Evolutionary conservation across 2,113 vertebrate species (phyloP).

Genomic region (Tiliqua scincoides): DNA sequence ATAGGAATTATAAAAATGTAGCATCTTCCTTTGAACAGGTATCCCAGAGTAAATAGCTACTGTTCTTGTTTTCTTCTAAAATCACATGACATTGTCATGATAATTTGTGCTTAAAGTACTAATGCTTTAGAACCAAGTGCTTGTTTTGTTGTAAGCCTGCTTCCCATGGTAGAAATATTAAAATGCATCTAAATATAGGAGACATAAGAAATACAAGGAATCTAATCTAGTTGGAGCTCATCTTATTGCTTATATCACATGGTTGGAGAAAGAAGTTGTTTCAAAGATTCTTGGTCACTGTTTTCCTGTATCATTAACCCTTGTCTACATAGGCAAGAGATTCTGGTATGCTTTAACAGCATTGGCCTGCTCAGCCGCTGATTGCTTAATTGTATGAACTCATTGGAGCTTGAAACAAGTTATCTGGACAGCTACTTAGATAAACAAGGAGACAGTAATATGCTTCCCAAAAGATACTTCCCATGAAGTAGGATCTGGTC

Average conservation of each 20-base stretch:
- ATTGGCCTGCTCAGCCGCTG: background rate
- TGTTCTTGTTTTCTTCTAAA: conserved; percentile 24
- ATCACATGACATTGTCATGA: background rate
- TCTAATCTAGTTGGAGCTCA: background rate
- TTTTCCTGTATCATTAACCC: background rate
- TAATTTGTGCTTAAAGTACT: background rate
- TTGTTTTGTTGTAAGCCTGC: background rate
- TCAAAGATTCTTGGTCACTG: background rate
- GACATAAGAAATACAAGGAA: background rate
- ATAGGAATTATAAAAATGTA: background rate
- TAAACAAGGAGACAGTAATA: background rate
- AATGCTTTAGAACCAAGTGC: background rate
- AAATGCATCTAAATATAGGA: background rate
- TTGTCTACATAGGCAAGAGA: background rate
- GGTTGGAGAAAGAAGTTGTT: background rate
- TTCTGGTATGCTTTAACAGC: background rate
- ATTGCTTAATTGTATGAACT: background rate
- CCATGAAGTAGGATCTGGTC: background rate
- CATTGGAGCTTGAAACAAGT: background rate
- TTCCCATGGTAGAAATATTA: conserved; percentile 5
- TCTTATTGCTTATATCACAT: background rate
- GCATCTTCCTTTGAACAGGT: background rate
- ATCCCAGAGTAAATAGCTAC: background rate
- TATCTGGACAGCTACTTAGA: background rate
- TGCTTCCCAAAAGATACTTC: background rate